A percentile compares a stretch with the other conserved stretches of the same genome.
phyloP scores from a whole-genome alignment of 2,113 vertebrate genomes.

The Gavia stellata region DNA sequence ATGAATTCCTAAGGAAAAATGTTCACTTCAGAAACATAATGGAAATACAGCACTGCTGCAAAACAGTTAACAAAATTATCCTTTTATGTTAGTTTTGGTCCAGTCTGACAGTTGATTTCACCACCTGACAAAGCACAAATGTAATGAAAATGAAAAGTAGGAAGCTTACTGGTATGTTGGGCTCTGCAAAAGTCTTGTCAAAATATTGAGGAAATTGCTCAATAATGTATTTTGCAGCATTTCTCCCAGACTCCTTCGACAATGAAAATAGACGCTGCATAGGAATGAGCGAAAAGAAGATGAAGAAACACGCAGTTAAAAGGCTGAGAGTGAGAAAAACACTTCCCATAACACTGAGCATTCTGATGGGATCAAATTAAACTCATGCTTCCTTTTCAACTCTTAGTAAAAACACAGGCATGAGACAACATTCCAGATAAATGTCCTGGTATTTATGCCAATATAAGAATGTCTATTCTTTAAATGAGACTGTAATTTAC shows the following conservation, averaged over 20 bases:
- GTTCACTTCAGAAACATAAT: not conserved
- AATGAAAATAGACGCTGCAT: conserved; percentile 79
- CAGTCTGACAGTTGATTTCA: not conserved
- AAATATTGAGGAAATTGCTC: conserved; percentile 85
- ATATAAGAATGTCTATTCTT: not conserved
- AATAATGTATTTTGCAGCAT: conserved; percentile 87
- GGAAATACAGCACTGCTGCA: not conserved
- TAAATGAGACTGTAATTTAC: not conserved
- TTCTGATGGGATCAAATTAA: not conserved
- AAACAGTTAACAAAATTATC: not conserved
- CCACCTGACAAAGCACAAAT: not conserved
- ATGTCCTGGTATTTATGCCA: not conserved
- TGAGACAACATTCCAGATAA: not conserved
- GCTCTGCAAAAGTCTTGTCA: conserved; percentile 86
- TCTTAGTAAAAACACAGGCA: not conserved
- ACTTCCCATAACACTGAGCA: not conserved
- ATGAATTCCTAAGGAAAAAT: not conserved
- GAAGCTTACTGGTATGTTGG: conserved; percentile 84
- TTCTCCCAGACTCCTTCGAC: conserved; percentile 85
- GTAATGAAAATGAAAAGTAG: not conserved
- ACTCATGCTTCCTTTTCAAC: not conserved
- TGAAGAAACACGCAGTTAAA: not conserved
- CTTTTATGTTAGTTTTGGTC: not conserved
- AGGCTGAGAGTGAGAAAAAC: not conserved
- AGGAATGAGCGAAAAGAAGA: not conserved